phyloP scores from a whole-genome alignment of 1,140 invertebrate genomes.

The Drosophila miranda region DNA sequence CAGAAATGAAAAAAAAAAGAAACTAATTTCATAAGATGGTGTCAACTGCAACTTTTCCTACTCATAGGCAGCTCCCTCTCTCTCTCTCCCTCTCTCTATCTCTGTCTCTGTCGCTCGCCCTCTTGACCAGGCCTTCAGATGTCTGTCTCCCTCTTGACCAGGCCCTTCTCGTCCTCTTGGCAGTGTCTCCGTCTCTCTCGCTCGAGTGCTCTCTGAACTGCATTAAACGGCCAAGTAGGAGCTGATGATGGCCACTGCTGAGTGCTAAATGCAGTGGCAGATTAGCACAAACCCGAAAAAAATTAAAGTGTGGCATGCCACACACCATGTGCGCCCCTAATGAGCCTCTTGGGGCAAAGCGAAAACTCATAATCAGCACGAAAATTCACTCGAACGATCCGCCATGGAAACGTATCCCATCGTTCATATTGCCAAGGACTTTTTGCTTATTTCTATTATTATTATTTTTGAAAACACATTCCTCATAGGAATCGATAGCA shows the following conservation, averaged over 20 bases:
- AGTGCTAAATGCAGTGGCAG: slow-evolving; percentile 50
- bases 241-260: slow-evolving; percentile 26
- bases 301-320: slow-evolving; percentile 31
- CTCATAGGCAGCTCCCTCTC: slow-evolving; percentile 10
- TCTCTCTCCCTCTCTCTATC: slow-evolving; percentile 5
- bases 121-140: no score
- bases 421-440: slow-evolving; percentile 3
- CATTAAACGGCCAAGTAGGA: slow-evolving; percentile 45
- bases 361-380: slow-evolving; percentile 45
- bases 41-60: slow-evolving; percentile 62
- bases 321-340: slow-evolving; percentile 12
- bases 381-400: slow-evolving; percentile 11
- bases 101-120: background rate
- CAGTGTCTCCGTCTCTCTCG: no score
- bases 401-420: no score
- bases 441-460: no score
- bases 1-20: slow-evolving; percentile 45
- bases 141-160: no score
- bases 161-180: slow-evolving; percentile 13
- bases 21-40: slow-evolving; percentile 63
- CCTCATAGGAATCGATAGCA: no score
- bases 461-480: no score
- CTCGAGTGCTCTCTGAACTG: slow-evolving; percentile 47
- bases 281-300: slow-evolving; percentile 19
- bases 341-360: slow-evolving; percentile 28